These are phyloP conservation scores for Eurytoma adleriae DNA, from an alignment of 2,888 invertebrate species.

Conservation along the genomic window DNA sequence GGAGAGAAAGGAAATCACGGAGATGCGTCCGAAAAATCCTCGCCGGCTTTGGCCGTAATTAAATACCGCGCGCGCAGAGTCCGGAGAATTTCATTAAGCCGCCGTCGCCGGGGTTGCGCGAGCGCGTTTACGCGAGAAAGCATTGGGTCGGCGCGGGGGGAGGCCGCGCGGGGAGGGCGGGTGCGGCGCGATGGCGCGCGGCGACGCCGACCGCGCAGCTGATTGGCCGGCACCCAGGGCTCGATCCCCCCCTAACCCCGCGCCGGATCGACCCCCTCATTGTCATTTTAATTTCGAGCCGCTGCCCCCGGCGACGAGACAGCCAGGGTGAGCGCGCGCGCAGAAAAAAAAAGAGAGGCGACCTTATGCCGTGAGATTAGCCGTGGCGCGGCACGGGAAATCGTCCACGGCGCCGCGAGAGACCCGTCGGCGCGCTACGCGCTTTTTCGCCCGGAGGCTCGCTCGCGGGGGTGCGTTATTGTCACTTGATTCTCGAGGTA, in stretches of 20 bases:
- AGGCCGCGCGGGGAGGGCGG: conserved; percentile 59
- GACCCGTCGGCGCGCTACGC: no score
- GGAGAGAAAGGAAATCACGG: no score
- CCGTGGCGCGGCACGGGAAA: background rate
- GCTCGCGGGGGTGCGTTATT: background rate
- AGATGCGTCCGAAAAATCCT: background rate
- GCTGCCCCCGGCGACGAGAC: conserved; percentile 48
- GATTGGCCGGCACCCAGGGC: conserved; percentile 72
- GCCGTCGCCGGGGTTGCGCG: conserved; percentile 61
- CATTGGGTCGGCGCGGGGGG: conserved; percentile 64
- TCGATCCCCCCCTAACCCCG: conserved; percentile 68
- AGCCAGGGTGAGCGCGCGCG: background rate
- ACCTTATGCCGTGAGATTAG: conserved; percentile 46
- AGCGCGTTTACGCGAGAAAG: conserved; percentile 42
- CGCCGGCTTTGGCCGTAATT: conserved; percentile 39
- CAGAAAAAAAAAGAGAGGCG: conserved; percentile 8
- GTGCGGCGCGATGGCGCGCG: conserved; percentile 69
- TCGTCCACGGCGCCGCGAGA: conserved; percentile 29
- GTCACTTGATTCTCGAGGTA: background rate
- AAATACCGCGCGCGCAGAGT: conserved; percentile 32
- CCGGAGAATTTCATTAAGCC: conserved; percentile 54
- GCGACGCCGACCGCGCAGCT: conserved; percentile 65
- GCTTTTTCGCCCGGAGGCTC: background rate
- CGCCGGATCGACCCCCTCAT: conserved; percentile 64
- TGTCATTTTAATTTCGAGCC: conserved; percentile 75